Evolutionary conservation across 2,888 invertebrate species (phyloP).

Genomic region (Polietes domitor): DNA sequence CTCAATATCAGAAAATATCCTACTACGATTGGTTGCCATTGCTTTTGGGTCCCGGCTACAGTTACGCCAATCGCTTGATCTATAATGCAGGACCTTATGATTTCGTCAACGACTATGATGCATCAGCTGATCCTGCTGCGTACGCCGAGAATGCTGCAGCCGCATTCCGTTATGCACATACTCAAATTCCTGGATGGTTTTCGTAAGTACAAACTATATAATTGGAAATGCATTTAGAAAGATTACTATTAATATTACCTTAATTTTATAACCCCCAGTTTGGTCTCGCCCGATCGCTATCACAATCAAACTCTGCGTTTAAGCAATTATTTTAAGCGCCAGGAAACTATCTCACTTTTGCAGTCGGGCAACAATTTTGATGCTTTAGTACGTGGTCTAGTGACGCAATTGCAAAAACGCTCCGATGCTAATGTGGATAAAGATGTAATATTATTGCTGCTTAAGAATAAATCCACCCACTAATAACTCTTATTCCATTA

Average conservation of each 20-base stretch:
- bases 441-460: conserved; percentile 81
- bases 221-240: neutral
- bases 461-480: too few relatives aligned
- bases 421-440: conserved; percentile 87
- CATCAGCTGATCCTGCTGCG: conserved; percentile 82
- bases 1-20: conserved; percentile 81
- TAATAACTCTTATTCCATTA: neutral
- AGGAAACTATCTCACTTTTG: conserved; percentile 73
- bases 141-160: conserved; percentile 84
- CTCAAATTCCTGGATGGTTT: conserved; percentile 81
- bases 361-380: conserved; percentile 83
- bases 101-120: conserved; percentile 82
- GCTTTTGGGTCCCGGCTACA: conserved; percentile 75
- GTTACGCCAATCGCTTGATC: conserved; percentile 72
- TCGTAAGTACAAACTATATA: conserved; percentile 77
- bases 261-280: conserved; percentile 62
- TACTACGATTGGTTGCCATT: conserved; percentile 82
- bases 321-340: conserved; percentile 73
- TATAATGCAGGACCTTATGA: conserved; percentile 70
- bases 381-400: conserved; percentile 86
- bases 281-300: conserved; percentile 72
- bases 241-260: neutral
- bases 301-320: conserved; percentile 74
- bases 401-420: conserved; percentile 87
- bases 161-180: conserved; percentile 84